phyloP scores from a whole-genome alignment of 2,888 invertebrate genomes.

The Hanleya hanleyi region DNA sequence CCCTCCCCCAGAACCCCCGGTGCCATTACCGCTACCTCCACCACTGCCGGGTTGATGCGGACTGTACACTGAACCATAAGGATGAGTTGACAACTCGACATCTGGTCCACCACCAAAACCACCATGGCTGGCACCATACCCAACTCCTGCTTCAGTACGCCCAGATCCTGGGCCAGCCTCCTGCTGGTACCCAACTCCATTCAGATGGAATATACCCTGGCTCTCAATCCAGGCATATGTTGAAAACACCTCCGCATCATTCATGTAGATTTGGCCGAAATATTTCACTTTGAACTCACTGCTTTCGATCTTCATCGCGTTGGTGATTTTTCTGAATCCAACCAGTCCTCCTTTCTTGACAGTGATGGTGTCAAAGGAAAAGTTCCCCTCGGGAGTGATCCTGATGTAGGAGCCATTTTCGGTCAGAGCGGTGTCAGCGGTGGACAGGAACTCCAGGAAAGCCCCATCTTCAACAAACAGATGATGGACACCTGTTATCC shows the following conservation, averaged over 20 bases:
- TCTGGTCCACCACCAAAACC: constrained; percentile 54
- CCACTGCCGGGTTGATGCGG: constrained; percentile 52
- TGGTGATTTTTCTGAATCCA: constrained; percentile 43
- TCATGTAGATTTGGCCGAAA: constrained; percentile 52
- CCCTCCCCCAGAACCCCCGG: constrained; percentile 58
- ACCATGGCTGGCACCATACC: constrained; percentile 59
- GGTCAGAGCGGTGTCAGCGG: constrained; percentile 52
- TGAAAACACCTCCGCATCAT: constrained; percentile 50
- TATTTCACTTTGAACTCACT: constrained; percentile 56
- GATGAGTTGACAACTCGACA: constrained; percentile 37
- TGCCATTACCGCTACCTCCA: constrained; percentile 54
- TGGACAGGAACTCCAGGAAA: constrained; percentile 45
- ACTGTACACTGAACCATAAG: constrained; percentile 52
- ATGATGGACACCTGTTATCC: constrained; percentile 48
- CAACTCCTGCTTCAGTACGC: constrained; percentile 36
- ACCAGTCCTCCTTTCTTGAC: constrained; percentile 47
- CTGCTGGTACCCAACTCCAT: constrained; percentile 47
- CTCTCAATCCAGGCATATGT: constrained; percentile 60
- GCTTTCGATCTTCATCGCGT: constrained; percentile 35
- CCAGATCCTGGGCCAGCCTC: constrained; percentile 50
- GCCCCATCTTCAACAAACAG: constrained; percentile 50
- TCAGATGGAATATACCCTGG: constrained; percentile 53
- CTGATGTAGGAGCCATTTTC: constrained; percentile 44
- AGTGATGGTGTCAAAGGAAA: constrained; percentile 47
- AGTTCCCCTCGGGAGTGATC: constrained; percentile 49